Base-by-base conservation (phyloP, 2,888 invertebrate species). In the Polymixis lichenea region DNA sequence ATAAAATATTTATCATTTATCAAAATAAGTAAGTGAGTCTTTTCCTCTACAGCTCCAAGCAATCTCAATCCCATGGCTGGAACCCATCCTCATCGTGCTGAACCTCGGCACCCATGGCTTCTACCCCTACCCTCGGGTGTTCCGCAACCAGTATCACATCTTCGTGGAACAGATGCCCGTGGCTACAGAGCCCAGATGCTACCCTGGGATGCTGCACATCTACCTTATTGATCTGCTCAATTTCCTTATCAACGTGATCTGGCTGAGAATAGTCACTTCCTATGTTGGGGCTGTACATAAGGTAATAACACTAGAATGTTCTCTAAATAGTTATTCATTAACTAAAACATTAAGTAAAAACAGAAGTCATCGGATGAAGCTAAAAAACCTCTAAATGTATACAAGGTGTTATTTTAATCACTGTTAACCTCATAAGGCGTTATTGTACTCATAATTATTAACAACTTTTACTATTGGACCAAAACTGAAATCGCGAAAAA, bases 41-140 rank as follows among this genome's bases (percentile, higher is more conserved):
- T 62, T 68, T 77, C 71, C 49, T 77, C 87, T 86, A 66, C 91
- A 94, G 95, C 85, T 94, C 0, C 83, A 84, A 58, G 71, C 81
- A 3, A 83, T 92, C 17, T 88, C 92, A 76, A 88, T 92, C 81
- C 89, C 92, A 28, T 91, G 92, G 90, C 76, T 95, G 38, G 93
- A 93, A 74, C 92, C 93, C 0, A n/a, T 94, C 0, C 89, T 95
- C 1, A 82, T 94, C 8, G 64, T 93, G n/a, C 32, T 94, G 13
- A 95, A 95, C 81, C 86, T 95, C 0, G 95, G 95, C n/a, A 94
- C 94, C 28, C 95, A 95, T 71, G 95, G 95, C 71, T 94, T 95
- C 88, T 94, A 93, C 82, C 94, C 94, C 0, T 94, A 93, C 86
- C 95, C 95, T 2, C 81, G 93, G 6, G 88, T 92, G 76, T 87